Evolutionary conservation across 53 echinoderm and acorn worm genomes (phyloP).

Genomic region (Pentamera pediparva): DNA sequence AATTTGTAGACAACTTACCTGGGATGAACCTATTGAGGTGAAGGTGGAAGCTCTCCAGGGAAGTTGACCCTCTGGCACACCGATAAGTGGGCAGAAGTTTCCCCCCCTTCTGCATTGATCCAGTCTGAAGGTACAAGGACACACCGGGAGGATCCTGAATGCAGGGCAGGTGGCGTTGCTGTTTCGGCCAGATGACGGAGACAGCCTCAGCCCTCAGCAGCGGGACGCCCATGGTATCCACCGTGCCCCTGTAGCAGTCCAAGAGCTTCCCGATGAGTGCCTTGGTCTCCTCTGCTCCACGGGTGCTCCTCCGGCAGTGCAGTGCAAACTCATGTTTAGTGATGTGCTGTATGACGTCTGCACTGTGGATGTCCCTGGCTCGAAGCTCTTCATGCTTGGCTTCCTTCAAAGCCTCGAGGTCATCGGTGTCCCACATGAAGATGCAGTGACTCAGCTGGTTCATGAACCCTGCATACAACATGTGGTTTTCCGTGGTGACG

Average conservation of each 20-base stretch:
- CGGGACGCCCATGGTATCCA: constrained; percentile 52
- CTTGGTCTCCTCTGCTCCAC: constrained; percentile 45
- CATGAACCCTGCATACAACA: constrained; percentile 48
- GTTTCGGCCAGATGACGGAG: constrained; percentile 39
- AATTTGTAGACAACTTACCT: constrained; percentile 36
- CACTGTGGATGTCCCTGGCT: constrained; percentile 4
- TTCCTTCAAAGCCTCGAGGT: constrained; percentile 26
- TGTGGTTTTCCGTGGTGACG: constrained; percentile 40
- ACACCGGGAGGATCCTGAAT: constrained; percentile 57
- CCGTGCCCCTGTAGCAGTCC: constrained; percentile 26
- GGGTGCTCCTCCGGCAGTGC: constrained; percentile 28
- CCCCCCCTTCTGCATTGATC: constrained; percentile 34
- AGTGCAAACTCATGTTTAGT: constrained; percentile 45
- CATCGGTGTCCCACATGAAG: constrained; percentile 44
- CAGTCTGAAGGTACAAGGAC: constrained; percentile 49
- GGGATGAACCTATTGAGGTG: constrained; percentile 48
- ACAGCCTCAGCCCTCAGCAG: constrained; percentile 23
- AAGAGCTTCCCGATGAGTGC: constrained; percentile 44
- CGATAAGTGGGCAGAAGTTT: constrained; percentile 33
- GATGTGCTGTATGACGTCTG: constrained; percentile 16
- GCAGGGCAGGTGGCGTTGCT: constrained; percentile 29
- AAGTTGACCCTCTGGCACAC: constrained; percentile 58
- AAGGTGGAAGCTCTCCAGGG: constrained; percentile 48
- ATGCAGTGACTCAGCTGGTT: constrained; percentile 42
- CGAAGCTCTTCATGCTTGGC: constrained; percentile 28